Evolutionary conservation across 2,888 invertebrate genomes (phyloP).

Genomic region (Minunthozetes semirufus): DNA sequence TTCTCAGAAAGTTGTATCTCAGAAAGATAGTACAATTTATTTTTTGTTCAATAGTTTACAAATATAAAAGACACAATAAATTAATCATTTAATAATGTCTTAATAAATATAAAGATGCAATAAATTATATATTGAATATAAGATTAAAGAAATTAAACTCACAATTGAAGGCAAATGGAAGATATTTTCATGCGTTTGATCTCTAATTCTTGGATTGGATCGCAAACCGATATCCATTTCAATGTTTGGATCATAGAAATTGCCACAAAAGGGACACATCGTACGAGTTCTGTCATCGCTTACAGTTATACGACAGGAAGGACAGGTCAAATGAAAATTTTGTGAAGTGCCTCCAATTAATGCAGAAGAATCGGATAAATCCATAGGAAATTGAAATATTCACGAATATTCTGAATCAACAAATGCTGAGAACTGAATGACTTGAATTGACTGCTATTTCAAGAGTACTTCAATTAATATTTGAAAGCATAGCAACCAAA

Average conservation of each 20-base stretch:
- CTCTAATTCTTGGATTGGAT: slow-evolving; percentile 30
- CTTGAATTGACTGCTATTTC: too few species aligned
- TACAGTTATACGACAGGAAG: slow-evolving; percentile 42
- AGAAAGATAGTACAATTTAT: too few species aligned
- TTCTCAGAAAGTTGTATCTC: too few species aligned
- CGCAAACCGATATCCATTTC: slow-evolving; percentile 39
- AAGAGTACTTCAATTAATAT: too few species aligned
- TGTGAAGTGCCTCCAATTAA: background rate
- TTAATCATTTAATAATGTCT: too few species aligned
- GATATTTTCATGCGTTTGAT: slow-evolving; percentile 33
- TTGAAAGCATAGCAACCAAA: too few species aligned
- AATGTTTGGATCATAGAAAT: slow-evolving; percentile 43
- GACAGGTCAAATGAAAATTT: slow-evolving; percentile 37
- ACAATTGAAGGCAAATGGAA: slow-evolving; percentile 41
- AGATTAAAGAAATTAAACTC: too few species aligned
- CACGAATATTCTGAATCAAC: too few species aligned
- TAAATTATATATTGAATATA: too few species aligned
- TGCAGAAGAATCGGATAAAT: background rate
- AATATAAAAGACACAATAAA: too few species aligned
- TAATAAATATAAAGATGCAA: background rate
- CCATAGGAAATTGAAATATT: background rate
- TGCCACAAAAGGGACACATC: slow-evolving; percentile 45
- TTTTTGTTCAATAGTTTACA: too few species aligned
- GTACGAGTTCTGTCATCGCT: slow-evolving; percentile 39
- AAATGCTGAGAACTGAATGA: too few species aligned